phyloP scores from a whole-genome alignment of 2,888 invertebrate species.

The Myathropa florea region DNA sequence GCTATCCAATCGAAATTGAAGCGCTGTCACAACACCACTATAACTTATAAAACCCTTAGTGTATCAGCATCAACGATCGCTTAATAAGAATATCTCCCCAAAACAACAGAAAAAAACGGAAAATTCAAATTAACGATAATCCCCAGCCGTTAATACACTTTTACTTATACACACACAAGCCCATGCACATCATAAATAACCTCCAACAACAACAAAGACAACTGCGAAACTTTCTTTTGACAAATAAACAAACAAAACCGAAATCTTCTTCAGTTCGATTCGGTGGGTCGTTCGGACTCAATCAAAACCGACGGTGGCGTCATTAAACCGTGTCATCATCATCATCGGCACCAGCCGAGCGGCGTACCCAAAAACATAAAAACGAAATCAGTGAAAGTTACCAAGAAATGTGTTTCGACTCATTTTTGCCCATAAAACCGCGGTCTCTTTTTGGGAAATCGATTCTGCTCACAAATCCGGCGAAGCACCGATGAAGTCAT shows the following conservation, averaged over 20 bases:
- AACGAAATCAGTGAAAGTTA: conserved; percentile 54
- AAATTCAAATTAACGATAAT: conserved; percentile 32
- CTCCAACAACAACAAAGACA: background rate
- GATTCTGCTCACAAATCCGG: background rate
- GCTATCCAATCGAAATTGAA: conserved; percentile 8
- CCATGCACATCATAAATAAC: background rate
- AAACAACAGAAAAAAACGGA: background rate
- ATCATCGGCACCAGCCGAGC: background rate
- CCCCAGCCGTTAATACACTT: conserved; percentile 6
- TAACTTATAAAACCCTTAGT: background rate
- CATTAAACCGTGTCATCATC: background rate
- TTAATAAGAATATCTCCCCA: conserved; percentile 9
- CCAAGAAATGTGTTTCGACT: conserved; percentile 18
- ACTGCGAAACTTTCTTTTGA: conserved; percentile 17
- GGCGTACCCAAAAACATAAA: background rate
- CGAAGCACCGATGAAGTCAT: background rate
- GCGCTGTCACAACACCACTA: background rate
- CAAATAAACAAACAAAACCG: background rate
- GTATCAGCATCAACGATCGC: conserved; percentile 38
- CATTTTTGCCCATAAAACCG: conserved; percentile 6
- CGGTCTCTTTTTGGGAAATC: background rate
- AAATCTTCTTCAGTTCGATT: background rate
- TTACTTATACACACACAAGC: background rate
- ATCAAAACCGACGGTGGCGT: background rate
- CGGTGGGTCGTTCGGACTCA: background rate